Percentiles rank a stretch among this genome's conserved stretches.
Conservation (phyloP, 1,140 invertebrate species). For the Bombus affinis region DNA sequence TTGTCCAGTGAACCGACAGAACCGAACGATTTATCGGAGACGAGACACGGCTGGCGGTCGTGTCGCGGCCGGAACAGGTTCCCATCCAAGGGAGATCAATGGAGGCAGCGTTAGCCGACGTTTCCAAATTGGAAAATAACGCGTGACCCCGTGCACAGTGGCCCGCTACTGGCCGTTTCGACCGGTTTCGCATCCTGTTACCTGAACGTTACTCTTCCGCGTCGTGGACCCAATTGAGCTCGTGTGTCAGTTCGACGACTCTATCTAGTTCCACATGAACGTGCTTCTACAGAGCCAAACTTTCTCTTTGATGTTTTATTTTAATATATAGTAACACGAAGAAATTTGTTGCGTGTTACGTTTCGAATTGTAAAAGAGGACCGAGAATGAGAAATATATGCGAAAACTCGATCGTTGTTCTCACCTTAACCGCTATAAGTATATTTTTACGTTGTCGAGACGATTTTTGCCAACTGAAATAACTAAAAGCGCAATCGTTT, state of each 20-base stretch:
- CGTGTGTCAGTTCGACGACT: slow-evolving; percentile 53
- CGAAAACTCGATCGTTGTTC: background rate
- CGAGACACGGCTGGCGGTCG: background rate
- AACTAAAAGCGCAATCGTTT: background rate
- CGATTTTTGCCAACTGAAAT: background rate
- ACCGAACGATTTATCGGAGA: slow-evolving; percentile 14
- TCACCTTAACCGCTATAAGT: no score
- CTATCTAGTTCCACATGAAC: background rate
- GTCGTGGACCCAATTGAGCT: slow-evolving; percentile 51
- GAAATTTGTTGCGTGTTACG: background rate
- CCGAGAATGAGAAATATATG: no score
- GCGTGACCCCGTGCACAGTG: slow-evolving; percentile 10
- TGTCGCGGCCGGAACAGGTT: slow-evolving; percentile 18
- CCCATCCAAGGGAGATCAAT: slow-evolving; percentile 54
- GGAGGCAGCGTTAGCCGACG: slow-evolving; percentile 26
- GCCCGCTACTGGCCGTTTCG: background rate
- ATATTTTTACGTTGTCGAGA: background rate
- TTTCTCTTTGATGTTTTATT: background rate
- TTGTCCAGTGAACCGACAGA: background rate
- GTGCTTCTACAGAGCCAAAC: background rate
- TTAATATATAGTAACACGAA: background rate
- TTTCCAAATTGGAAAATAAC: slow-evolving; percentile 64
- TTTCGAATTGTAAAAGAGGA: no score
- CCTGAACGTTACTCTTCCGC: slow-evolving; percentile 42
- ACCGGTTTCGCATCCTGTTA: slow-evolving; percentile 42